Evolutionary conservation across 1,140 invertebrate genomes (phyloP).

Genomic region (Trichonephila clavata): DNA sequence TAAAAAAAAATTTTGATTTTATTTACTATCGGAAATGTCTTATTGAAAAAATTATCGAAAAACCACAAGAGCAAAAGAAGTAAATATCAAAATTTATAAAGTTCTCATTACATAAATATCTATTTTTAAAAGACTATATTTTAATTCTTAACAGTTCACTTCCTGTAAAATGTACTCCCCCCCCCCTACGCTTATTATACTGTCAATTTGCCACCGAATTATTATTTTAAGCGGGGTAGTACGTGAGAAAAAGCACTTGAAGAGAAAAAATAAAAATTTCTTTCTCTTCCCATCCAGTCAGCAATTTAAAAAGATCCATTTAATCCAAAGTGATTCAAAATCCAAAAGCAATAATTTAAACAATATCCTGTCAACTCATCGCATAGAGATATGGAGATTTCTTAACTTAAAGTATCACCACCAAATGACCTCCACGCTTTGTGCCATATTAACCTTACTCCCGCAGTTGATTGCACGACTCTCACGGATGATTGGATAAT

Average conservation of each 20-base stretch:
- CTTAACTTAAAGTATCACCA: conserved; percentile 36
- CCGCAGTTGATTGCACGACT: neutral
- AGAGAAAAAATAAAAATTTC: neutral
- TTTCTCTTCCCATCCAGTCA: neutral
- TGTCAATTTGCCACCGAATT: neutral
- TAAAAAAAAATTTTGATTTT: no score
- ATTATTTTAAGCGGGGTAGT: neutral
- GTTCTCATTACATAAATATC: no score
- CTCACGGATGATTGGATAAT: conserved; percentile 33
- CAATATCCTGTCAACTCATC: conserved; percentile 14
- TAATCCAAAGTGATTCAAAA: conserved; percentile 10
- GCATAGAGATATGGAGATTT: neutral
- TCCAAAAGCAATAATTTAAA: conserved; percentile 50
- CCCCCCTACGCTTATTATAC: neutral
- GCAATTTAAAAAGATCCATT: conserved; percentile 9
- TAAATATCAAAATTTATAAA: no score
- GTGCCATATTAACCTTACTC: conserved; percentile 20
- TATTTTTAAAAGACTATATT: no score
- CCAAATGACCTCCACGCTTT: conserved; percentile 13
- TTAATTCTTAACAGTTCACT: no score
- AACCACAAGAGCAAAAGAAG: no score
- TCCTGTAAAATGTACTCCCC: neutral
- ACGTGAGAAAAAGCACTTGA: neutral
- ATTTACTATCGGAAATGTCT: no score
- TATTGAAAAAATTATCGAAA: no score